Evolutionary conservation across 2,888 invertebrate genomes (phyloP).

Genomic region (Amiota minor): DNA sequence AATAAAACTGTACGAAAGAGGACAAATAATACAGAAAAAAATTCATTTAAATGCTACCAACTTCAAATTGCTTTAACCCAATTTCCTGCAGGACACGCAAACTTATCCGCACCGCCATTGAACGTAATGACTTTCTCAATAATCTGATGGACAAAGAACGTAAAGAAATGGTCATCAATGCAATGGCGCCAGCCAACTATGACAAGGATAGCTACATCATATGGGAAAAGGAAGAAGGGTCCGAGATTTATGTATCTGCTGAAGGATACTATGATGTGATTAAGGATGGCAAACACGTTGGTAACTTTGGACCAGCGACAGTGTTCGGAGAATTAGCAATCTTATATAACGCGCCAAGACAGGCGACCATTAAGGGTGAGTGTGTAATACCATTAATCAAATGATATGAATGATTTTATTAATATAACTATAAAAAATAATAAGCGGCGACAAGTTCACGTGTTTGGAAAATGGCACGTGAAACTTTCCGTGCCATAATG

Average conservation of each 20-base stretch:
- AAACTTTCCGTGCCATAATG: slow-evolving; percentile 92
- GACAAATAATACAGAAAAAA: not conserved
- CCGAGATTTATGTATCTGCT: slow-evolving; percentile 89
- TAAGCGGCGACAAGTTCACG: slow-evolving; percentile 83
- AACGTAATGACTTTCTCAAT: slow-evolving; percentile 87
- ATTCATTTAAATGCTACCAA: slow-evolving; percentile 27
- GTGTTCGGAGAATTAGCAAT: slow-evolving; percentile 95
- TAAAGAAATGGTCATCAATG: slow-evolving; percentile 84
- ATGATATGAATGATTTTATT: not conserved
- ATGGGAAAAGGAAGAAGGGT: slow-evolving; percentile 86
- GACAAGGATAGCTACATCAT: slow-evolving; percentile 82
- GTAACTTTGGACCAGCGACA: slow-evolving; percentile 85
- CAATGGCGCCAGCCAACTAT: slow-evolving; percentile 84
- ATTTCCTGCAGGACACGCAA: slow-evolving; percentile 75
- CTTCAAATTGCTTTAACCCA: slow-evolving; percentile 4
- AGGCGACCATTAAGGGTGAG: slow-evolving; percentile 88
- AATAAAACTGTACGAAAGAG: not conserved
- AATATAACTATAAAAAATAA: not conserved
- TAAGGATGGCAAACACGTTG: slow-evolving; percentile 84
- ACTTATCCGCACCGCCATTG: slow-evolving; percentile 81
- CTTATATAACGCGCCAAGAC: slow-evolving; percentile 92
- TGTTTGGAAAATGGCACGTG: slow-evolving; percentile 91
- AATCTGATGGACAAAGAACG: slow-evolving; percentile 84
- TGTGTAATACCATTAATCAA: slow-evolving; percentile 4
- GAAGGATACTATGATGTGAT: slow-evolving; percentile 90